Conservation (phyloP, 2,113 vertebrate species). For the Cheirogaleus medius region DNA sequence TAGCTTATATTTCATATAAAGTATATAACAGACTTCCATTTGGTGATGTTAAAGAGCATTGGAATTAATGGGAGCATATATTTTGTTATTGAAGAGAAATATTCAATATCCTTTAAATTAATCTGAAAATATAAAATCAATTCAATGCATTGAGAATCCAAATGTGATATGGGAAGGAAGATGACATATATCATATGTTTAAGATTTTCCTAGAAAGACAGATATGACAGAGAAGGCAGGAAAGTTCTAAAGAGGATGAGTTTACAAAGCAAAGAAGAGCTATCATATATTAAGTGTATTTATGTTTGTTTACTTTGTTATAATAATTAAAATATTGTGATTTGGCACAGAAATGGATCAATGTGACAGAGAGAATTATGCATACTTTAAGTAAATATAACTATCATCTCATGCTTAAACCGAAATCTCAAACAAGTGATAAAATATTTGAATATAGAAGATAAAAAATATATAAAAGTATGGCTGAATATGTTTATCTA, state of each 20-base stretch:
- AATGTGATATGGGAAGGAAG: background rate
- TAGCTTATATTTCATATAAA: background rate
- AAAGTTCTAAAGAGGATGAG: background rate
- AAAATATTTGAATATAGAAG: background rate
- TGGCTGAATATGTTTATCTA: background rate
- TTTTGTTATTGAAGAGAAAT: background rate
- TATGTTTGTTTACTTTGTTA: background rate
- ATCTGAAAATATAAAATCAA: background rate
- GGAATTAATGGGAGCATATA: background rate
- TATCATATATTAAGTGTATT: background rate
- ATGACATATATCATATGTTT: background rate
- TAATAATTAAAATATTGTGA: background rate
- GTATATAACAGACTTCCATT: background rate
- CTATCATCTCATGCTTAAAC: background rate
- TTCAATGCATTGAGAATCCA: background rate
- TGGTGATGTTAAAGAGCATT: background rate
- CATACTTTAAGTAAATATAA: background rate
- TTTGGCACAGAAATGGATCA: background rate
- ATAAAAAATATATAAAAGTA: background rate
- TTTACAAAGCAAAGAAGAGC: background rate
- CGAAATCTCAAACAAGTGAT: background rate
- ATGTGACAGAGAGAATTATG: background rate
- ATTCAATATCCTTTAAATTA: background rate
- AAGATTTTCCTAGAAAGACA: background rate
- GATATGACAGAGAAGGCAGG: background rate